phyloP scores from a whole-genome alignment of 1,140 invertebrate genomes.

The Ooceraea biroi region DNA sequence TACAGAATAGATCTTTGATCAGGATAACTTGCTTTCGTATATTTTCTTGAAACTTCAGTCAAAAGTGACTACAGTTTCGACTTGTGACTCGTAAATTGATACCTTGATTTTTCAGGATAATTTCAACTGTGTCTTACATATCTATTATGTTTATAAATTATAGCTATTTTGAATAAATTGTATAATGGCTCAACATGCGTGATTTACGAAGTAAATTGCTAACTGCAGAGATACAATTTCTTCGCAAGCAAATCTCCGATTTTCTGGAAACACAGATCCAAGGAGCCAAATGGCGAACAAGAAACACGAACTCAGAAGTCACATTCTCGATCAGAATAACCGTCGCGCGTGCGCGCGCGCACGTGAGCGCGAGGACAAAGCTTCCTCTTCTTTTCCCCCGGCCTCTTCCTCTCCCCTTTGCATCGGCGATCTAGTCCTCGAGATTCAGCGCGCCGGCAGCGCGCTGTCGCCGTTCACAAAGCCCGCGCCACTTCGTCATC shows the following conservation, averaged over 20 bases:
- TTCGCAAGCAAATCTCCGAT: not conserved
- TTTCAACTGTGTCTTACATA: not conserved
- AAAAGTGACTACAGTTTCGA: constrained; percentile 15
- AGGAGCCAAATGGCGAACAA: not conserved
- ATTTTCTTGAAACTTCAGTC: not conserved
- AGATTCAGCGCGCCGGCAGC: constrained; percentile 42
- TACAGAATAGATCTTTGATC: too few relatives aligned
- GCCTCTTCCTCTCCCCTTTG: too few relatives aligned
- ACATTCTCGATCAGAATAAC: constrained; percentile 31
- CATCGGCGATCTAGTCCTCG: constrained; percentile 52
- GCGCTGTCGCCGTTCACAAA: constrained; percentile 41
- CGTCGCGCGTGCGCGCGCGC: constrained; percentile 54
- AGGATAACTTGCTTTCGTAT: too few relatives aligned
- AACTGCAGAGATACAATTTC: not conserved
- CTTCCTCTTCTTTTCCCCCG: too few relatives aligned
- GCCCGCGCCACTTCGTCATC: constrained; percentile 54
- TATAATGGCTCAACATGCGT: not conserved
- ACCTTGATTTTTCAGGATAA: not conserved
- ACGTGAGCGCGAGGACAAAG: constrained; percentile 28
- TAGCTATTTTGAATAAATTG: not conserved
- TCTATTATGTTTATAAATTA: not conserved
- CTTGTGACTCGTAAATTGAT: not conserved
- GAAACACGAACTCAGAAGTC: constrained; percentile 20
- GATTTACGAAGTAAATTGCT: not conserved
- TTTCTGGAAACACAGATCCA: not conserved